Base-by-base conservation (phyloP, 2,113 vertebrate species). In the Pao palembangensis region DNA sequence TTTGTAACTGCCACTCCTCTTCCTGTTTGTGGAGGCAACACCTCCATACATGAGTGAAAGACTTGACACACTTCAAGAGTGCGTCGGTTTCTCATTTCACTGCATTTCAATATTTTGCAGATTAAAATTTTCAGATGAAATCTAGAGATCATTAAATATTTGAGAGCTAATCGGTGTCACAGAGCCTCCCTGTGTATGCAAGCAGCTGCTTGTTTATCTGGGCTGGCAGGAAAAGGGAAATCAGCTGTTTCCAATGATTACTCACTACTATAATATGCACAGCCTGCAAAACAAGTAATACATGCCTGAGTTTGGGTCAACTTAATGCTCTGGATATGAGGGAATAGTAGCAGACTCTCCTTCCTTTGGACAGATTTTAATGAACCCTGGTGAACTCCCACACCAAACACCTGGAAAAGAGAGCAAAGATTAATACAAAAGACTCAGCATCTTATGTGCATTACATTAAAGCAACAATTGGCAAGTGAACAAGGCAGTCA, bases 271-370 rank as follows among this genome's bases (percentile, higher is more conserved):
- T 19, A 28, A 15, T 42, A 38, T 62, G 47, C 34, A 52, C 1
- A 20, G 19, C 20, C 17, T 10, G 20, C 49, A 63, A 60, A 21
- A 67, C 14, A 70, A 34, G 34, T 21, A 42, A 59, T 2, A 34
- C 73, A n/a, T 92, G 98, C 97, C 97, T 96, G 93, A 82, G 92
- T 93, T 79, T 93, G 93, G 73, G 94, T 94, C 11, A 93, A 84
- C 84, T 93, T 95, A 87, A 99, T 93, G 78, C 91, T 95, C 55
- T 94, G 93, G 75, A 98, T 92, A 58, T 94, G 93, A 53, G 95
- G 94, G 82, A 98, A 93, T 66, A 98, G 82, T 67, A 98, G 89
- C 69, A 91, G 79, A 51, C 90, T 81, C 16, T 93, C 91, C 81
- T 90, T 92, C 64, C 84, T 85, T 61, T 85, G 86, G 81, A 90